Conservation (phyloP, 2,113 vertebrate species). For the Entelurus aequoreus region DNA sequence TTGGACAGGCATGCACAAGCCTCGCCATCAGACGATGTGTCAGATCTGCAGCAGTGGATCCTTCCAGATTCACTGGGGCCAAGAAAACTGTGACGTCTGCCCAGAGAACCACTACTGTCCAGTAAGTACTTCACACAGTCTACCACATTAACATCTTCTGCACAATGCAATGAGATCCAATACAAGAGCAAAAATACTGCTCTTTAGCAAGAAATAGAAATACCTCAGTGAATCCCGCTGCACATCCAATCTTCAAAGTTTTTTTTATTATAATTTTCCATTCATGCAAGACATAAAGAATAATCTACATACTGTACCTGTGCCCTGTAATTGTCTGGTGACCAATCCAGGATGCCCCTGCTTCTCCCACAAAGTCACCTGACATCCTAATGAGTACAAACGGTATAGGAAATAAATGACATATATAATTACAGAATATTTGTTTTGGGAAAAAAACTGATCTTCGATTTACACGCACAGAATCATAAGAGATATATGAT, state of each 20-base stretch:
- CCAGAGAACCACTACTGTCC: constrained; percentile 86
- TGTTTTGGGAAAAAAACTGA: no score
- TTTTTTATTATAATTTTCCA: no score
- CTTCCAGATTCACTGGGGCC: constrained; percentile 75
- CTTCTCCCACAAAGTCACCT: neutral
- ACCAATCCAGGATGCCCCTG: no score
- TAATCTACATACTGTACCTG: no score
- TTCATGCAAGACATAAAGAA: no score
- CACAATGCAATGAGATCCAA: neutral
- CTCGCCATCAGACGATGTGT: constrained; percentile 65
- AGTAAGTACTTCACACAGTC: constrained; percentile 63
- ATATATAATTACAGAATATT: no score
- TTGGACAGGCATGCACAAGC: constrained; percentile 77
- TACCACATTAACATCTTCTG: neutral
- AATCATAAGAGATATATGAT: no score
- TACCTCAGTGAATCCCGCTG: neutral
- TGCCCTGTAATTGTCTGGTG: no score
- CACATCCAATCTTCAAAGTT: no score
- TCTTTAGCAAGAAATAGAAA: neutral
- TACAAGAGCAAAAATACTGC: neutral
- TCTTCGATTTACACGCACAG: no score
- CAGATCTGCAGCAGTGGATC: constrained; percentile 75
- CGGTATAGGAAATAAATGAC: no score
- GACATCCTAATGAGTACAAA: neutral
- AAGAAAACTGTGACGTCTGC: constrained; percentile 77